Percentiles rank a stretch among this genome's conserved stretches.
These are phyloP conservation scores for Fopius arisanus DNA, from an alignment of 1,140 invertebrate genomes.

Conservation along the genomic window DNA sequence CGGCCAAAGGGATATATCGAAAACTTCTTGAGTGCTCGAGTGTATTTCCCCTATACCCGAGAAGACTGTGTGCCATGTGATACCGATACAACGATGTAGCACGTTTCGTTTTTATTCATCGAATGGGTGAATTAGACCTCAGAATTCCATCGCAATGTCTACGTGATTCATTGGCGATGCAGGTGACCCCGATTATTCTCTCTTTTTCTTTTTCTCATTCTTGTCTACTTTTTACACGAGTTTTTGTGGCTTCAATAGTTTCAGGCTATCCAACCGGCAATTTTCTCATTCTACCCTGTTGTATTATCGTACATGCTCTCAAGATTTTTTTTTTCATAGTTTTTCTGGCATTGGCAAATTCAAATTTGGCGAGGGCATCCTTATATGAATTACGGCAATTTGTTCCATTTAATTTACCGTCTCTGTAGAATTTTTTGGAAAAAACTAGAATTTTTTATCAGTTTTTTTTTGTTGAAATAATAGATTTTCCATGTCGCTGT, in stretches of 20 bases:
- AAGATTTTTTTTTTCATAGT: too few relatives aligned
- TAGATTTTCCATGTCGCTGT: too few relatives aligned
- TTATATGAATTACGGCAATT: too few relatives aligned
- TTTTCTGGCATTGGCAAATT: too few relatives aligned
- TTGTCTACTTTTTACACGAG: neutral
- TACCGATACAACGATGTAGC: conserved; percentile 51
- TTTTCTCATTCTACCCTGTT: too few relatives aligned
- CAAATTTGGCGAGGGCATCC: too few relatives aligned
- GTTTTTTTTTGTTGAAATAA: too few relatives aligned
- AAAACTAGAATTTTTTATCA: too few relatives aligned
- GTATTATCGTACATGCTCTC: too few relatives aligned
- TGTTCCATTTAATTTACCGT: too few relatives aligned
- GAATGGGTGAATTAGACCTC: conserved; percentile 2
- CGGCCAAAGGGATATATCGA: conserved; percentile 48
- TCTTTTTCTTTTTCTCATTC: neutral
- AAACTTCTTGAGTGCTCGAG: conserved; percentile 35
- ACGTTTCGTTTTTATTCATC: conserved; percentile 22
- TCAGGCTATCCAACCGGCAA: neutral
- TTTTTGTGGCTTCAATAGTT: neutral
- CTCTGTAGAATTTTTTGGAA: too few relatives aligned
- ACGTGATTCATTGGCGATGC: conserved; percentile 5
- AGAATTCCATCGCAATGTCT: neutral
- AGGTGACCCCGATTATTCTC: conserved; percentile 14
- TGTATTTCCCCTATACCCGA: neutral
- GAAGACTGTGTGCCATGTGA: conserved; percentile 36